A percentile compares a stretch with the other conserved stretches of the same genome.
phyloP scores from a whole-genome alignment of 1,140 invertebrate species.

The Drosophila kepulauana region DNA sequence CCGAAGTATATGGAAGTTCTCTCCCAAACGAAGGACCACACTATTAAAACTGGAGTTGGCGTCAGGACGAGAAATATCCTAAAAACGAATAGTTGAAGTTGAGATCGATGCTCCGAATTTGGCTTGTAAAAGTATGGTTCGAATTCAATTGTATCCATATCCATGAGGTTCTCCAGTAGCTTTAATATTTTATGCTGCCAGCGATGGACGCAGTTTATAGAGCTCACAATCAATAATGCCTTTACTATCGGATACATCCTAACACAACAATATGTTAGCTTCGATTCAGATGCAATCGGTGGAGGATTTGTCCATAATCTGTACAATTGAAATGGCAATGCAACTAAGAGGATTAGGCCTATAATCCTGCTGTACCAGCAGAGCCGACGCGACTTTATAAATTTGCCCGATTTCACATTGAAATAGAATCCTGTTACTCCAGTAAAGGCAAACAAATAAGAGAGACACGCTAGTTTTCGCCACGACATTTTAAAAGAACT shows the following conservation, averaged over 20 bases:
- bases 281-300: not conserved
- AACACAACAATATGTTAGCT: not conserved
- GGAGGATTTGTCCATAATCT: not conserved
- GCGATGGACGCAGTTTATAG: conserved; percentile 3
- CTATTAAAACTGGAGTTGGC: not conserved
- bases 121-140: not conserved
- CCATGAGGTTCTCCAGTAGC: not conserved
- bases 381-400: conserved; percentile 13
- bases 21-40: not conserved
- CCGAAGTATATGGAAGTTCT: too few relatives aligned
- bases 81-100: not conserved
- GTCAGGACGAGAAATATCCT: not conserved
- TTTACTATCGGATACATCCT: not conserved
- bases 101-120: not conserved
- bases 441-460: not conserved
- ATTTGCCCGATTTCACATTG: not conserved
- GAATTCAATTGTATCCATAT: not conserved
- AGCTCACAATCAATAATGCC: not conserved
- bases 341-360: not conserved
- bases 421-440: conserved; percentile 19
- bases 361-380: not conserved
- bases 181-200: conserved; percentile 36
- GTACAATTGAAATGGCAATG: not conserved
- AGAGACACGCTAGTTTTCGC: not conserved
- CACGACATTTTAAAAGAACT: conserved; percentile 16